These are phyloP conservation scores for Charadrius vociferus DNA, from an alignment of 2,113 vertebrate species.

Conservation along the genomic window DNA sequence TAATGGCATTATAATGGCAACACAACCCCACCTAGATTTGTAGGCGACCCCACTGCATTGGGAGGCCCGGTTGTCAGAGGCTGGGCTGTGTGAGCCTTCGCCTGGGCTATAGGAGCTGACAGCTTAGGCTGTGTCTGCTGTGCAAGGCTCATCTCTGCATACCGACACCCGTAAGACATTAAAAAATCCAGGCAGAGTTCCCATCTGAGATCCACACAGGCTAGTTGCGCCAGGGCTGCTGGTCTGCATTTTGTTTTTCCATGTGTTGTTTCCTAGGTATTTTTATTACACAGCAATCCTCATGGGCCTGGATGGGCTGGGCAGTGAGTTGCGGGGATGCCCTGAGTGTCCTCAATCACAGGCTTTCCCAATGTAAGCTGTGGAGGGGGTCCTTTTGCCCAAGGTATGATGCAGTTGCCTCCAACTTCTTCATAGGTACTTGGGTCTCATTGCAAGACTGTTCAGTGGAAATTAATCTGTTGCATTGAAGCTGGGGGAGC, in stretches of 20 bases:
- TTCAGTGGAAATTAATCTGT: neutral
- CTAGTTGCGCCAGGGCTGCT: neutral
- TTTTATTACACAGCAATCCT: neutral
- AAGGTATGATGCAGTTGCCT: neutral
- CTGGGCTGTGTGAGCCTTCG: neutral
- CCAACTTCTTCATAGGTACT: neutral
- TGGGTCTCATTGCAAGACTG: neutral
- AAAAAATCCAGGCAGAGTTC: neutral
- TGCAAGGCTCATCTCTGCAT: neutral
- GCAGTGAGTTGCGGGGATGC: neutral
- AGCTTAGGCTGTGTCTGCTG: neutral
- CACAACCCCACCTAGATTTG: neutral
- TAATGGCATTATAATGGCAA: neutral
- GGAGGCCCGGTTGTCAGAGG: accelerated
- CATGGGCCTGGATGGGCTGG: neutral
- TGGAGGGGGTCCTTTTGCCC: neutral
- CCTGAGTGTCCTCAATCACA: neutral
- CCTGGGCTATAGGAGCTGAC: neutral
- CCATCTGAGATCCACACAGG: accelerated
- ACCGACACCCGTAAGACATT: neutral
- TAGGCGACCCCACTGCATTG: accelerated
- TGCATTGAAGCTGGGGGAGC: neutral
- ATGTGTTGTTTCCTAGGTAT: neutral
- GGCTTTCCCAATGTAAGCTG: neutral
- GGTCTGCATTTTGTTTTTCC: neutral